Evolutionary conservation across 2,113 vertebrate species (phyloP).

Genomic region (Clarias magur): DNA sequence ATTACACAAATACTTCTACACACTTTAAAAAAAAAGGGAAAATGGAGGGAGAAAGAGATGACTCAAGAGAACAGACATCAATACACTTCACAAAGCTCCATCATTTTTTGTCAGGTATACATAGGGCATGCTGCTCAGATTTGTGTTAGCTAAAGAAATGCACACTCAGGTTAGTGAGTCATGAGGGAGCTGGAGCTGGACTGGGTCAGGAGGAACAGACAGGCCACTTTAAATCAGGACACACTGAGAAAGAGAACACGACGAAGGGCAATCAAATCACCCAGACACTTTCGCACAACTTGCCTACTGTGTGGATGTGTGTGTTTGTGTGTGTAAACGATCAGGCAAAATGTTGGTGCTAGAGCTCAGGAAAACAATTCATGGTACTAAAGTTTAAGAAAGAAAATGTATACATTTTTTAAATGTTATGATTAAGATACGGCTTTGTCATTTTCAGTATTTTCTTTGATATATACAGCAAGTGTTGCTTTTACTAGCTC

Average conservation of each 20-base stretch:
- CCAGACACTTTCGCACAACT: background rate
- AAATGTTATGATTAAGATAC: background rate
- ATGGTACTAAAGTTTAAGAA: background rate
- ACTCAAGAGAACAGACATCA: background rate
- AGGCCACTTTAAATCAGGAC: slow-evolving; percentile 25
- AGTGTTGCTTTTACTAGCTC: too few species aligned
- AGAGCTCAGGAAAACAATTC: background rate
- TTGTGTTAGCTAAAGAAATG: background rate
- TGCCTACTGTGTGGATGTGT: background rate
- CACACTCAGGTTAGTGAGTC: slow-evolving; percentile 12
- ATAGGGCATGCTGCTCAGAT: slow-evolving; percentile 7
- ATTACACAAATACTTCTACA: slow-evolving; percentile 3
- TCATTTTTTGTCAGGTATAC: background rate
- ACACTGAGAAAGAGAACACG: background rate
- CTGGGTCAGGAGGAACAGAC: background rate
- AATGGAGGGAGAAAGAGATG: background rate
- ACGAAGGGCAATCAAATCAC: slow-evolving; percentile 41
- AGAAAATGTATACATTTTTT: background rate
- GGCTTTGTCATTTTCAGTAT: too few species aligned
- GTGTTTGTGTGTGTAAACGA: background rate
- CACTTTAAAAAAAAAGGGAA: background rate
- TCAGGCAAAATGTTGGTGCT: background rate
- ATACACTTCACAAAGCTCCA: background rate
- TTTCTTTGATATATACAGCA: too few species aligned
- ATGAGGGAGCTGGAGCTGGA: slow-evolving; percentile 7